Conservation (phyloP, 2,888 invertebrate genomes). For the Ramazzottius varieornatus region DNA sequence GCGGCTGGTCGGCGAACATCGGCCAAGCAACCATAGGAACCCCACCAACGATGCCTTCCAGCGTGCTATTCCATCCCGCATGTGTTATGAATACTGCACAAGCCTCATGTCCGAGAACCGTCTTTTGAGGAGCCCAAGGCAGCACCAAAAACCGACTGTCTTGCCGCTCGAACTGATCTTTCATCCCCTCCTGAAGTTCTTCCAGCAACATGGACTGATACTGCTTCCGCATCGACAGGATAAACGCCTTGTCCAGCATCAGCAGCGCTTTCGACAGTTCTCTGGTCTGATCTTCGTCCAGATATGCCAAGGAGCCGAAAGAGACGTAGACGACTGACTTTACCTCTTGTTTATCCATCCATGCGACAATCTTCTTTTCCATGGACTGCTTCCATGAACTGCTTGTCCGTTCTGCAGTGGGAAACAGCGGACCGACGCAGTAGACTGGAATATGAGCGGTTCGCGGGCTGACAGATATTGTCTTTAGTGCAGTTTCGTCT, state of each 20-base stretch:
- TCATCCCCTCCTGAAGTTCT: neutral
- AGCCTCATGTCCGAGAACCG: neutral
- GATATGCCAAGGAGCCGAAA: neutral
- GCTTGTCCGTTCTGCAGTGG: neutral
- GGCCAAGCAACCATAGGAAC: too few relatives aligned
- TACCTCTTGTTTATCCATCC: neutral
- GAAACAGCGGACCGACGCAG: neutral
- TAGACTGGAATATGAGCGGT: neutral
- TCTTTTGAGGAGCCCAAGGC: neutral
- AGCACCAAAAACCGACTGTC: neutral
- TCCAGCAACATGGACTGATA: neutral
- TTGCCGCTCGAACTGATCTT: neutral
- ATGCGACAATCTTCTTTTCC: neutral
- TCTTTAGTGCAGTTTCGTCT: too few relatives aligned
- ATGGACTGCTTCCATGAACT: neutral
- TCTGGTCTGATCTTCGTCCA: neutral
- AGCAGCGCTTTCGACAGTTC: neutral
- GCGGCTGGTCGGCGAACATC: too few relatives aligned
- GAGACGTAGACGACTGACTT: neutral
- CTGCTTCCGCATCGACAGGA: neutral
- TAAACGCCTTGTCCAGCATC: neutral
- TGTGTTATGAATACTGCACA: neutral
- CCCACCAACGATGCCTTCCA: too few relatives aligned
- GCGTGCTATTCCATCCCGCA: neutral
- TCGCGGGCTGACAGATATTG: too few relatives aligned